Conservation (phyloP, 2,888 invertebrate genomes). For the Dynastes grantii region DNA sequence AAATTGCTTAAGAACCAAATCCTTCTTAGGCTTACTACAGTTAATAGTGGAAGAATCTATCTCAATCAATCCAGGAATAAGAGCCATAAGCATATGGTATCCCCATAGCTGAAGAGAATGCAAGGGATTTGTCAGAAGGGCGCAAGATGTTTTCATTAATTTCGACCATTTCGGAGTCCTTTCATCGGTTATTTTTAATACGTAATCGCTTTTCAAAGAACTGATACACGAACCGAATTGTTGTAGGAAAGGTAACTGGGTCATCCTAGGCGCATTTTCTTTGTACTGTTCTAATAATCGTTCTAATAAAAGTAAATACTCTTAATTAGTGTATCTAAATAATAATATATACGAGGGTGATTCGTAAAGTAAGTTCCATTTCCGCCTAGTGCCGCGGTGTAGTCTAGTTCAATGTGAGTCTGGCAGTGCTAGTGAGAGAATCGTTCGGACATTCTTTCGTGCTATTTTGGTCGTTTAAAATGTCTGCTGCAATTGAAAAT, state of each 20-base stretch:
- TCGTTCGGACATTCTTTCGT: too few relatives aligned
- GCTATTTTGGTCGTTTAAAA: too few relatives aligned
- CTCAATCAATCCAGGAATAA: conserved; percentile 70
- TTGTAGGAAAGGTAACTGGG: conserved; percentile 62
- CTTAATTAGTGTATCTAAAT: neutral
- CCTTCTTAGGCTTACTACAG: conserved; percentile 68
- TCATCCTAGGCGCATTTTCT: conserved; percentile 53
- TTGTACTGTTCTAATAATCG: conserved; percentile 60
- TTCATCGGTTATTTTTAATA: conserved; percentile 52
- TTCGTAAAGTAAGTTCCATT: too few relatives aligned
- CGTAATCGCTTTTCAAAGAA: conserved; percentile 57
- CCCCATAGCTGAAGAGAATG: conserved; percentile 71
- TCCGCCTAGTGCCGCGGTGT: too few relatives aligned
- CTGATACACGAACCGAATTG: conserved; percentile 62
- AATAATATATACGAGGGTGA: neutral
- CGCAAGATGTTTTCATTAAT: conserved; percentile 67
- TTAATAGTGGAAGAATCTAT: conserved; percentile 69
- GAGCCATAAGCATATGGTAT: conserved; percentile 69
- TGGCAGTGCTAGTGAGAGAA: too few relatives aligned
- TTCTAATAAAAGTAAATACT: conserved; percentile 29
- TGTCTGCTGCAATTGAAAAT: too few relatives aligned
- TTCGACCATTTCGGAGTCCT: conserved; percentile 66
- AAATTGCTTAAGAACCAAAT: conserved; percentile 70
- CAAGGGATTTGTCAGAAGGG: conserved; percentile 68
- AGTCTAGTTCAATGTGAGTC: too few relatives aligned